Conservation (phyloP, 2,888 invertebrate genomes). For the Autographa pulchrina region DNA sequence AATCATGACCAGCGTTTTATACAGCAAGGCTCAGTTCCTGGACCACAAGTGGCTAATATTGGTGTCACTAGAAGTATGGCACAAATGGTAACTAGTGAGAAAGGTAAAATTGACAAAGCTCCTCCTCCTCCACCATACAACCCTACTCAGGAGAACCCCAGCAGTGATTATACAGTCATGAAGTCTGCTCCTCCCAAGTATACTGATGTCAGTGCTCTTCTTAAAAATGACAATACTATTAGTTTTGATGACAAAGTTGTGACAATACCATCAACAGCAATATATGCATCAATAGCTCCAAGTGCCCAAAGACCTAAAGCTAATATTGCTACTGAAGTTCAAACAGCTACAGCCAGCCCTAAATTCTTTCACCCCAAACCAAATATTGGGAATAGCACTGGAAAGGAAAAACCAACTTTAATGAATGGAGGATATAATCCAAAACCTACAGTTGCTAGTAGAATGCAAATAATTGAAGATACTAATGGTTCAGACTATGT, state of each 20-base stretch:
- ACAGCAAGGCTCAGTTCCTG: slow-evolving; percentile 82
- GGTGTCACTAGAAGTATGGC: slow-evolving; percentile 74
- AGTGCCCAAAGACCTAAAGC: slow-evolving; percentile 88
- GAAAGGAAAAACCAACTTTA: slow-evolving; percentile 77
- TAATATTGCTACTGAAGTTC: slow-evolving; percentile 88
- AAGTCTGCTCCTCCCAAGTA: slow-evolving; percentile 87
- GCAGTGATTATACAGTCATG: slow-evolving; percentile 86
- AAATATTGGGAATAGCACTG: slow-evolving; percentile 89
- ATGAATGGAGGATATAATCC: slow-evolving; percentile 78
- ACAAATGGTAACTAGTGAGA: slow-evolving; percentile 78
- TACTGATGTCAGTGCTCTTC: slow-evolving; percentile 82
- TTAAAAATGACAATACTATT: slow-evolving; percentile 79
- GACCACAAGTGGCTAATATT: slow-evolving; percentile 83
- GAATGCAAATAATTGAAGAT: slow-evolving; percentile 90
- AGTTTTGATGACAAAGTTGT: slow-evolving; percentile 84
- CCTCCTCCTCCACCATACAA: slow-evolving; percentile 87
- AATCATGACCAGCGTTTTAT: slow-evolving; percentile 80
- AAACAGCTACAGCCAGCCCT: slow-evolving; percentile 85
- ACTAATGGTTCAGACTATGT: slow-evolving; percentile 95
- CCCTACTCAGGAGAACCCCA: slow-evolving; percentile 74
- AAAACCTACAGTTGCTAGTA: slow-evolving; percentile 72
- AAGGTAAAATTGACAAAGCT: slow-evolving; percentile 86
- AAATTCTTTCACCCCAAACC: slow-evolving; percentile 90
- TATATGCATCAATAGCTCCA: slow-evolving; percentile 88
- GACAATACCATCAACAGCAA: slow-evolving; percentile 85